A percentile compares a stretch with the other conserved stretches of the same genome.
Evolutionary conservation across 2,888 invertebrate genomes (phyloP).

Genomic region (Pseudeuparius sepicola): DNA sequence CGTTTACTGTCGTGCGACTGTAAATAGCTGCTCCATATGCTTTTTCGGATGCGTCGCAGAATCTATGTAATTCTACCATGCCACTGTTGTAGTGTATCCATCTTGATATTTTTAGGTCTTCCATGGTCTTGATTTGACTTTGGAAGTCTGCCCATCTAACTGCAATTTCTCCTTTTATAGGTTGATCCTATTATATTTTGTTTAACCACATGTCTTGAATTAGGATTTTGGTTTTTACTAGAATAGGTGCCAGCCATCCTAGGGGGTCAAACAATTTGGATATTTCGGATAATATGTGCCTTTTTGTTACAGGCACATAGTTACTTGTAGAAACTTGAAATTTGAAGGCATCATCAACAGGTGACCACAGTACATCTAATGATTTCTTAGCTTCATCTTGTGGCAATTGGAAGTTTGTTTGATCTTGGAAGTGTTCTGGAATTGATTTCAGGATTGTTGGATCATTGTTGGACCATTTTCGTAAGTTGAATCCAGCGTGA

Average conservation of each 20-base stretch:
- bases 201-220: no score
- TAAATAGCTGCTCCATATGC: slow-evolving; percentile 17
- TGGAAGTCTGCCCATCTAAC: slow-evolving; percentile 10
- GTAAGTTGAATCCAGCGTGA: no score
- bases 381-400: background rate
- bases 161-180: slow-evolving; percentile 1
- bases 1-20: slow-evolving; percentile 3
- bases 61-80: slow-evolving; percentile 16
- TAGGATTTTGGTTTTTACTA: no score
- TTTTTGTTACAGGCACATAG: background rate
- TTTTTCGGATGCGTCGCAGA: slow-evolving; percentile 16
- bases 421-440: no score
- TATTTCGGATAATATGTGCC: no score
- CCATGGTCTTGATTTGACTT: slow-evolving; percentile 7
- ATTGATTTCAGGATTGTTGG: no score
- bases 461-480: no score
- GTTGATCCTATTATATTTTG: no score
- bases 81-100: slow-evolving; percentile 8
- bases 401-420: background rate
- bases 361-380: no score
- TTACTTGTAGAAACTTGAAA: slow-evolving; percentile 1
- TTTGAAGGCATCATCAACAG: background rate
- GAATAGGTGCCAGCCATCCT: no score
- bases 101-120: slow-evolving; percentile 11
- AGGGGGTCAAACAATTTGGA: no score